phyloP scores from a whole-genome alignment of 2,797 vertebrate species.

The Rhinogobio ventralis region DNA sequence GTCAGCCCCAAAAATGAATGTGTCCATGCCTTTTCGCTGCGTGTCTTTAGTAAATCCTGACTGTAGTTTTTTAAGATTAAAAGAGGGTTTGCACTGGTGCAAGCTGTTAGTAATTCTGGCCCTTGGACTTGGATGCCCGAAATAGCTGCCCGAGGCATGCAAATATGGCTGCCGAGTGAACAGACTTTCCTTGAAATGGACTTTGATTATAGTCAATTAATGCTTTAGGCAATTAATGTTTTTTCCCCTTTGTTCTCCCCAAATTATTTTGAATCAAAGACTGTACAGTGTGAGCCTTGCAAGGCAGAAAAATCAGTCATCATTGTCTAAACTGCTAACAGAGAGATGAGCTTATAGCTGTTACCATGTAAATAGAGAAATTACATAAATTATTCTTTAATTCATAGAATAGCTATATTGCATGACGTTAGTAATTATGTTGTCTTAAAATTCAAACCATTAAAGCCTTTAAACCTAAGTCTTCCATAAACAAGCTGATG shows the following conservation, averaged over 20 bases:
- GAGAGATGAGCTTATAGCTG: neutral
- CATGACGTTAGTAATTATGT: slow-evolving; percentile 16
- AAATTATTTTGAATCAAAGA: neutral
- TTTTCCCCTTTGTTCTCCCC: neutral
- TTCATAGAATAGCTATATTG: slow-evolving; percentile 6
- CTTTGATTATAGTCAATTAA: neutral
- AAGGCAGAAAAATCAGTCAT: neutral
- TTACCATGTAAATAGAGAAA: neutral
- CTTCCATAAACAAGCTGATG: slow-evolving; percentile 26
- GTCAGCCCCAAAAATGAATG: too few relatives aligned
- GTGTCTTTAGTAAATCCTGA: neutral
- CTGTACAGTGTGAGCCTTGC: neutral
- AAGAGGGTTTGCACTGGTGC: neutral
- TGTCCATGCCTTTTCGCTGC: neutral
- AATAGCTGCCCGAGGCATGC: neutral
- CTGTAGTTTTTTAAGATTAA: neutral
- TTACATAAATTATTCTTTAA: neutral
- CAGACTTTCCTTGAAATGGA: neutral
- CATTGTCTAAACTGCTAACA: neutral
- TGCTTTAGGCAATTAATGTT: neutral
- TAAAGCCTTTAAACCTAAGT: slow-evolving; percentile 27
- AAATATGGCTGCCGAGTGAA: neutral
- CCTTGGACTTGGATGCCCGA: neutral
- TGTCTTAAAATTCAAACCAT: slow-evolving; percentile 12
- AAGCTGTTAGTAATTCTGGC: neutral